Evolutionary conservation across 2,888 invertebrate species (phyloP), one percentile per base, ranked within the genome.

Genomic region (Plebejus melissa): DNA sequence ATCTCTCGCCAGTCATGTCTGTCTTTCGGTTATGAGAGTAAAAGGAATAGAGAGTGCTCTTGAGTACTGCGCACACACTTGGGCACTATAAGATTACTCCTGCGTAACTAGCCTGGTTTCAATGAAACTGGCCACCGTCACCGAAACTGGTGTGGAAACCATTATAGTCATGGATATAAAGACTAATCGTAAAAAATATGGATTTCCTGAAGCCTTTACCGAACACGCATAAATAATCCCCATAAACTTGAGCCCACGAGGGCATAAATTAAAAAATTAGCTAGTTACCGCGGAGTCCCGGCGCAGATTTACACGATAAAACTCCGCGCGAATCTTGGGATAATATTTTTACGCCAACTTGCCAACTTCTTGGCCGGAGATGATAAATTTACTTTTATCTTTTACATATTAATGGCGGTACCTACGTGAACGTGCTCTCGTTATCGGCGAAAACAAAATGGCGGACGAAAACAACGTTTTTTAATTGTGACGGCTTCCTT

Each of bases 381-480:
- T 82, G 81, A 82, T 82, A 82, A 82, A 80, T 81, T 80, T 78
- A 77, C 78, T 79, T 80, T 82, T 81, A 81, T 81, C 80, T 81
- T 81, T 80, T 81, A 81, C 81, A 80, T 80, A 82, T 81, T 81
- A 81, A 81, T 82, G 72, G 50, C 72, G 28, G 54, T 46, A 71
- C 71, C 71, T 71, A 46, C 41, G 38, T 71, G 41, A 28, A 46
- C 46, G 46, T 71, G 65, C 65, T 65, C 65, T 65, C 36, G 65
- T 36, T 65, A 65, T 65, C 32, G 32, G 65, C 1, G 5, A 65
- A 65, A 65, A 36, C 65, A 65, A 65, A 65, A 65, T 65, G 65
- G 65, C 32, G 65, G 65, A 65, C 32, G 65, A 65, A 65, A 65
- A 65, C 65, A 65, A 65, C 32, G 65, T 32, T 65, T 65, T 65